Conservation (phyloP, 2,797 vertebrate genomes). For the Meda fulgida region DNA sequence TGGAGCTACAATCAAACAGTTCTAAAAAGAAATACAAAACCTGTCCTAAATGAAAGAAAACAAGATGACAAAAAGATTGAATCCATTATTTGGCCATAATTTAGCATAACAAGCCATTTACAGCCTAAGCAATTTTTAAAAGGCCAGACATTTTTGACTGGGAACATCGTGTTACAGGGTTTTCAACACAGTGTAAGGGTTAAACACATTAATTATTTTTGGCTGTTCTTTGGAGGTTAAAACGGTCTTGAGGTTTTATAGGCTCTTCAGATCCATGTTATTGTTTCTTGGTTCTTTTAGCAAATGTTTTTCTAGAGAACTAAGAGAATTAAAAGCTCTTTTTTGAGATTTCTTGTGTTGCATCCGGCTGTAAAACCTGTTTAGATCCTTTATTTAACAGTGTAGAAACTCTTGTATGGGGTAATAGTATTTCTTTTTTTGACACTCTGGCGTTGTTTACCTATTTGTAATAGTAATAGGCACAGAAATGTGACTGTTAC, state of each 20-base stretch:
- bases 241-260: background rate
- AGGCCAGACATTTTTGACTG: no score
- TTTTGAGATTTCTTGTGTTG: background rate
- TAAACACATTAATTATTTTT: background rate
- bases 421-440: background rate
- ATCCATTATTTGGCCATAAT: no score
- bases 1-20: background rate
- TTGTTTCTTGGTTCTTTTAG: background rate
- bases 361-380: background rate
- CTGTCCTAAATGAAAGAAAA: background rate
- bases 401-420: background rate
- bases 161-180: no score
- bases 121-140: no score
- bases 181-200: background rate
- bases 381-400: conserved; percentile 3
- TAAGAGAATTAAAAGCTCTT: background rate
- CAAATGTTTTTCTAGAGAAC: background rate
- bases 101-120: no score
- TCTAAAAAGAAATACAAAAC: background rate
- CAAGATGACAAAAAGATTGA: background rate
- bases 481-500: conserved; percentile 13
- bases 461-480: conserved; percentile 29
- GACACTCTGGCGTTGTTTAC: conserved; percentile 1
- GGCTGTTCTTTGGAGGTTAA: background rate
- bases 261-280: background rate